A percentile compares a stretch with the other conserved stretches of the same genome.
phyloP scores from a whole-genome alignment of 2,888 invertebrate genomes.

The Andrena trimmerana region DNA sequence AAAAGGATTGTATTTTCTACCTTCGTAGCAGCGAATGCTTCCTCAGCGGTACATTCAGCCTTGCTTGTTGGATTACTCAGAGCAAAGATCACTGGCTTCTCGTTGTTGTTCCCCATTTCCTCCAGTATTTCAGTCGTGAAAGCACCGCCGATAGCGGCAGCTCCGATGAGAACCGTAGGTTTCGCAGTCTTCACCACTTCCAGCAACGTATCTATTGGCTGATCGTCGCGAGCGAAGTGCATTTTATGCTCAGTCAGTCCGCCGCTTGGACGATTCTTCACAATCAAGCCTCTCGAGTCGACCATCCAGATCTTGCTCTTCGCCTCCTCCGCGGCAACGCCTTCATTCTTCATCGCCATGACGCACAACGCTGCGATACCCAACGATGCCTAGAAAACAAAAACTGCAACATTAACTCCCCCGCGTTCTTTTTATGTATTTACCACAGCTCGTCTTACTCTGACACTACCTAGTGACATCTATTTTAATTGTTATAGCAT shows the following conservation, averaged over 20 bases:
- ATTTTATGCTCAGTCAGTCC: conserved; percentile 93
- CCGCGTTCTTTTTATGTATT: too few relatives aligned
- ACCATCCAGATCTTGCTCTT: conserved; percentile 96
- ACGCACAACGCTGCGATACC: conserved; percentile 97
- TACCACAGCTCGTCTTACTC: too few relatives aligned
- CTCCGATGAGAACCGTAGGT: conserved; percentile 97
- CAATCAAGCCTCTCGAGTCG: conserved; percentile 97
- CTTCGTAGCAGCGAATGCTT: conserved; percentile 91
- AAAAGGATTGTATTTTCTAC: neutral
- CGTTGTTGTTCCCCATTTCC: conserved; percentile 94
- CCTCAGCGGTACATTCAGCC: conserved; percentile 99
- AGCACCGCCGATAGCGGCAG: conserved; percentile 97
- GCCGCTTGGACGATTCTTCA: conserved; percentile 93
- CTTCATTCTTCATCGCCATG: conserved; percentile 96
- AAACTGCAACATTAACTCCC: too few relatives aligned
- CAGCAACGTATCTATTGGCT: conserved; percentile 91
- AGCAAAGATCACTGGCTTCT: conserved; percentile 97
- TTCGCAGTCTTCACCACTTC: conserved; percentile 93
- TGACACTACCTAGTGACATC: too few relatives aligned
- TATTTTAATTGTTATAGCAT: too few relatives aligned
- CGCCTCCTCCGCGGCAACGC: conserved; percentile 91
- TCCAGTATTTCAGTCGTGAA: conserved; percentile 95
- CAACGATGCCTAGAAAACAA: conserved; percentile 90
- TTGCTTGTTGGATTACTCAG: conserved; percentile 99
- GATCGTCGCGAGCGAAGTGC: conserved; percentile 92